Evolutionary conservation across 2,113 vertebrate species (phyloP).

Genomic region (Psammodynastes pulverulentus): DNA sequence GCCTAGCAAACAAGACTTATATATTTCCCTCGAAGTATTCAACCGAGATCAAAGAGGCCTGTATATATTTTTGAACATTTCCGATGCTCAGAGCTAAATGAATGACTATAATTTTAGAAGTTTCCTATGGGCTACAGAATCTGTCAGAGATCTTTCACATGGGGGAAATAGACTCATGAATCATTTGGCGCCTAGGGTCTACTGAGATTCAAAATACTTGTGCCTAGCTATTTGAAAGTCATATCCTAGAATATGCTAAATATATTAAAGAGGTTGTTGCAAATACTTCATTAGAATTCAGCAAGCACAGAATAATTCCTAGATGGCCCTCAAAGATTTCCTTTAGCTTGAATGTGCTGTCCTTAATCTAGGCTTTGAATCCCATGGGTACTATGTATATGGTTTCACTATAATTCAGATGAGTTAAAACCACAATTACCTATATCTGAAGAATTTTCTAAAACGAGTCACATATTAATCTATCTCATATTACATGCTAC

Average conservation of each 20-base stretch:
- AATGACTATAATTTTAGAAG: background rate
- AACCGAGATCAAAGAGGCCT: background rate
- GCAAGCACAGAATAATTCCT: background rate
- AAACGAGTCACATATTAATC: background rate
- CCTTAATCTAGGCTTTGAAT: background rate
- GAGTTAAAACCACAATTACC: background rate
- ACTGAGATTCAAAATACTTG: background rate
- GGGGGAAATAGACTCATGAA: background rate
- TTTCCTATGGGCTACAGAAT: background rate
- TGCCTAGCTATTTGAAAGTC: background rate
- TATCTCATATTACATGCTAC: background rate
- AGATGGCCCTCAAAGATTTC: background rate
- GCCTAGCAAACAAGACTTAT: background rate
- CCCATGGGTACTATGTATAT: background rate
- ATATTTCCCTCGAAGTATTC: background rate
- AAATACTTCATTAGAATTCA: background rate
- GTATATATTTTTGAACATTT: background rate
- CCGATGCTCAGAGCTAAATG: background rate
- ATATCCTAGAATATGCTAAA: background rate
- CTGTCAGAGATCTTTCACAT: background rate
- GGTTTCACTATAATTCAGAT: background rate
- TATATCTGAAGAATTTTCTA: background rate
- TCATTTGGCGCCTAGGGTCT: background rate
- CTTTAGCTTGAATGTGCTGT: background rate
- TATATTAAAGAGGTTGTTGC: background rate